Base-by-base conservation (phyloP, 2,113 vertebrate species). In the Amblyopsis rosae region DNA sequence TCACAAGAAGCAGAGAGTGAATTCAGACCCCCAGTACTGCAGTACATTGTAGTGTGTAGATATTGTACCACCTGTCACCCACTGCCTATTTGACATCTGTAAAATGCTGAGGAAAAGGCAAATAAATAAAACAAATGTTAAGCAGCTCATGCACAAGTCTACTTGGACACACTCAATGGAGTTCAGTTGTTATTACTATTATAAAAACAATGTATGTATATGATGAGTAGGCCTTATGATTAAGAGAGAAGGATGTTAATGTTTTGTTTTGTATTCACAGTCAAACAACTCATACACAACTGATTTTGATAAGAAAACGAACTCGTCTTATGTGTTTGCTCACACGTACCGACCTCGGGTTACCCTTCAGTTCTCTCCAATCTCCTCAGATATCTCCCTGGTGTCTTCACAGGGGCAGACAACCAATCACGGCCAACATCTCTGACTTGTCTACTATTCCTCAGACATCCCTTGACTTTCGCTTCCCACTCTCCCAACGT, bases 61-160 rank as follows among this genome's bases (percentile, higher is more conserved):
- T 87, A 85, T 85, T 84, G 81, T 77, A 80, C 71, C 13, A 12
- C 76, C 77, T 73, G 72, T 4, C 59, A 69, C 16, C 55, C 59
- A 69, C 16, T 58, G 51, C 3, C 3, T 54, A 46, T 62, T 54
- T 67, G 66, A 70, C 62, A 82, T 65, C 66, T 66, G 33, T 51
- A 19, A 72, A 73, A 59, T 46, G 47, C 51, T 62, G 15, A 26
- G 48, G 67, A n/a, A 62, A 66, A 56, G 46, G 45, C 17, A 48
- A 63, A 67, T 13, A 50, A 68, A 54, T 16, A 48, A 59, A 83
- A 83, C 5, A 3, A 50, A 1, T 49, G 73, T 69, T 32, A 63
- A 57, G 12, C 50, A 76, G 59, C 65, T 70, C 70, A 48, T 67
- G 35, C 4, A 41, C 1, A 19, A 19, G 19, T 19, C 19, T 19